Evolutionary conservation across 1,140 invertebrate genomes (phyloP).

Genomic region (Holotrichia oblita): DNA sequence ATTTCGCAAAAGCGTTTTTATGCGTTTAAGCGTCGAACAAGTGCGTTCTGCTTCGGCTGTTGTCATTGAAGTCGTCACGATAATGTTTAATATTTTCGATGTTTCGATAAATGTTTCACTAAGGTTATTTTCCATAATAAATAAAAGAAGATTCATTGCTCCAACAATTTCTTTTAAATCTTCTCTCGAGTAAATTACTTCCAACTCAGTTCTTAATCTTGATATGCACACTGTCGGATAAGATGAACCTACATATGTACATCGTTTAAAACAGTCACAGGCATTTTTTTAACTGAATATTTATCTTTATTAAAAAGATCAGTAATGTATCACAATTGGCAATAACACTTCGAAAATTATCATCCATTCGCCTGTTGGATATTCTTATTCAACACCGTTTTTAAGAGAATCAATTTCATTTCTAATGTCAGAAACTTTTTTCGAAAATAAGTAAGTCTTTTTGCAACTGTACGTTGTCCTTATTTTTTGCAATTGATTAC

Average conservation of each 20-base stretch:
- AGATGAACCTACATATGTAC: background rate
- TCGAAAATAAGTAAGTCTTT: conserved; percentile 32
- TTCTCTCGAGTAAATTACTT: background rate
- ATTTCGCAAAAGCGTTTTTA: conserved; percentile 57
- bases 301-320: background rate
- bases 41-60: conserved; percentile 52
- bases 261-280: background rate
- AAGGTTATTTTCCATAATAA: background rate
- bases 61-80: conserved; percentile 51
- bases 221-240: background rate
- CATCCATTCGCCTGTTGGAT: background rate
- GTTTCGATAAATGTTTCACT: conserved; percentile 43
- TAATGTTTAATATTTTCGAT: conserved; percentile 46
- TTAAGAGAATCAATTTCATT: conserved; percentile 31
- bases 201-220: background rate
- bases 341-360: conserved; percentile 5
- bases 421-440: conserved; percentile 25
- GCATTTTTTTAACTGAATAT: background rate
- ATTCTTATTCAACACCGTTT: background rate
- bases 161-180: background rate
- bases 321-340: conserved; percentile 48
- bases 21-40: conserved; percentile 57
- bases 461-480: conserved; percentile 40
- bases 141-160: background rate
- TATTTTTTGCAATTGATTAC: conserved; percentile 45